Conservation (phyloP, 2,888 invertebrate species). For the Papilio gigon region DNA sequence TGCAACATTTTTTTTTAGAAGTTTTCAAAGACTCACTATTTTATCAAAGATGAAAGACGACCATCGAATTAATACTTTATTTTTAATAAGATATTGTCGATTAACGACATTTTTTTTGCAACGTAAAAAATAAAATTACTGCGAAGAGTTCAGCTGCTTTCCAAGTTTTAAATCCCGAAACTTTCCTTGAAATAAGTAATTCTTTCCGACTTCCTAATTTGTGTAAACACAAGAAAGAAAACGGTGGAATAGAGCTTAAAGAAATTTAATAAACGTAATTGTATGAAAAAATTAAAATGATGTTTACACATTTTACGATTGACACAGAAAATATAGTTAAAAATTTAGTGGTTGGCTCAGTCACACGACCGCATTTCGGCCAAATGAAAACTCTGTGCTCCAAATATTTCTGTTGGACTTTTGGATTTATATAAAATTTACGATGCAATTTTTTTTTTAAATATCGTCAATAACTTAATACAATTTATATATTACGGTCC, state of each 20-base stretch:
- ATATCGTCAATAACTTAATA: slow-evolving; percentile 23
- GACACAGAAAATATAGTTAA: slow-evolving; percentile 22
- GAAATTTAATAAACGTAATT: background rate
- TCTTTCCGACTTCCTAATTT: background rate
- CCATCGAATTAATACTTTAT: too few species aligned
- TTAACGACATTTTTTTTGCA: background rate
- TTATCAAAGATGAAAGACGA: too few species aligned
- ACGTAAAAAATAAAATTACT: background rate
- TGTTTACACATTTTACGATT: slow-evolving; percentile 12
- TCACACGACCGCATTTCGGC: slow-evolving; percentile 24
- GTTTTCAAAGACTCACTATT: too few species aligned
- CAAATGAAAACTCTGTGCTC: slow-evolving; percentile 34
- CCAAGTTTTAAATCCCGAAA: background rate
- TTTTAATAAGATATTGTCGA: background rate
- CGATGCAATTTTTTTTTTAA: slow-evolving; percentile 10
- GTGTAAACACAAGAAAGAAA: background rate
- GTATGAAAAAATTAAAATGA: background rate
- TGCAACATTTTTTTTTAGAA: too few species aligned
- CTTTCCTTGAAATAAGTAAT: background rate
- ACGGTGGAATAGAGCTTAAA: background rate
- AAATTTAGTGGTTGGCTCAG: slow-evolving; percentile 35
- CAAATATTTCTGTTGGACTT: slow-evolving; percentile 32
- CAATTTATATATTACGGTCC: slow-evolving; percentile 46
- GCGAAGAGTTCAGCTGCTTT: background rate
- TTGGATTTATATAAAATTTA: slow-evolving; percentile 30